Conservation (phyloP, 1,140 invertebrate genomes). For the Drosophila nasuta region DNA sequence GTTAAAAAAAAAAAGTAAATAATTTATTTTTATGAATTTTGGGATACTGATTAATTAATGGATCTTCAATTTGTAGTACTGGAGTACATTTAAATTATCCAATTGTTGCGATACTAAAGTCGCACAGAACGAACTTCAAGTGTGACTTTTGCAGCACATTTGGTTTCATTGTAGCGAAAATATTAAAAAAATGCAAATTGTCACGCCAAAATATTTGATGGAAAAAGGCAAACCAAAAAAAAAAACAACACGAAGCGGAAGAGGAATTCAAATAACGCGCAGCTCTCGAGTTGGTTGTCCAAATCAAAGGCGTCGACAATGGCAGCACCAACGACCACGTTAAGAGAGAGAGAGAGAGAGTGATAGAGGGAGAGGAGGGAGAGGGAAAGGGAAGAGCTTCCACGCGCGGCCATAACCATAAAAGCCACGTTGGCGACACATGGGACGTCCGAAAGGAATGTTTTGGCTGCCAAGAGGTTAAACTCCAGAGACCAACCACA, state of each 20-base stretch:
- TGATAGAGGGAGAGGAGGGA: background rate
- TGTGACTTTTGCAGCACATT: slow-evolving; percentile 35
- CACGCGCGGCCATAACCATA: slow-evolving; percentile 76
- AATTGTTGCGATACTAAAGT: background rate
- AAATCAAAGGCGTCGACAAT: slow-evolving; percentile 71
- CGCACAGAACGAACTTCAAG: background rate
- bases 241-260: background rate
- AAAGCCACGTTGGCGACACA: slow-evolving; percentile 80
- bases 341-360: slow-evolving; percentile 5
- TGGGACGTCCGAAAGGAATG: slow-evolving; percentile 69
- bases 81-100: background rate
- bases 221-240: background rate
- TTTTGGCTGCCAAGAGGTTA: slow-evolving; percentile 74
- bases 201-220: slow-evolving; percentile 54
- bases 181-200: slow-evolving; percentile 69
- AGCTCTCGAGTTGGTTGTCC: slow-evolving; percentile 39
- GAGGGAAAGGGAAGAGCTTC: slow-evolving; percentile 19
- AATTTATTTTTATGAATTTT: too few relatives aligned
- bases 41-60: background rate
- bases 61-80: background rate
- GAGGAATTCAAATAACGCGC: slow-evolving; percentile 71
- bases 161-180: slow-evolving; percentile 38
- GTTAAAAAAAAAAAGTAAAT: too few relatives aligned
- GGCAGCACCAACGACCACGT: slow-evolving; percentile 50
- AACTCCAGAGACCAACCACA: slow-evolving; percentile 66